These are phyloP conservation scores for Tachina fera DNA, from an alignment of 2,888 invertebrate species.

Conservation along the genomic window DNA sequence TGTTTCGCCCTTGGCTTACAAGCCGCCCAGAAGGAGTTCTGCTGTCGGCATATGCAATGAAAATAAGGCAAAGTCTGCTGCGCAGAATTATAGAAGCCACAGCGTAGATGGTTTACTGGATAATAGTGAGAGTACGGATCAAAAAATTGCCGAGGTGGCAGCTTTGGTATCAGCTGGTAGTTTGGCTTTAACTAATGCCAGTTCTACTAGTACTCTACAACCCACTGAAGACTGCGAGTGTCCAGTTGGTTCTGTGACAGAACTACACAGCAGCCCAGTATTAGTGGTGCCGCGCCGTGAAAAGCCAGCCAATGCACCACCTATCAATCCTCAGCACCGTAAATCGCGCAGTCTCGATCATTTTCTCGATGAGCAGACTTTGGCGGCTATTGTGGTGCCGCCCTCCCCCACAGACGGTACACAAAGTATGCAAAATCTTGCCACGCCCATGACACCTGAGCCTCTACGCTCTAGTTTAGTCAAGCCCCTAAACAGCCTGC, in stretches of 20 bases:
- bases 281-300: slow-evolving; percentile 79
- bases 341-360: slow-evolving; percentile 87
- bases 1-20: slow-evolving; percentile 77
- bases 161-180: slow-evolving; percentile 79
- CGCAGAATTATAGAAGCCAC: slow-evolving; percentile 84
- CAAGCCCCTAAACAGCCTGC: slow-evolving; percentile 36
- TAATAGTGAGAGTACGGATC: slow-evolving; percentile 77
- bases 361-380: slow-evolving; percentile 84
- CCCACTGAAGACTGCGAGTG: slow-evolving; percentile 73
- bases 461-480: slow-evolving; percentile 63
- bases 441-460: slow-evolving; percentile 77
- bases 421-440: slow-evolving; percentile 82
- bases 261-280: slow-evolving; percentile 68
- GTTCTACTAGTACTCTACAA: slow-evolving; percentile 78
- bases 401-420: slow-evolving; percentile 79
- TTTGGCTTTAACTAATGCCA: slow-evolving; percentile 79
- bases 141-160: slow-evolving; percentile 78
- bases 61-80: slow-evolving; percentile 78
- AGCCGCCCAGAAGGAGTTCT: slow-evolving; percentile 79
- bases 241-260: slow-evolving; percentile 64
- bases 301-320: slow-evolving; percentile 75
- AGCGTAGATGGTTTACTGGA: slow-evolving; percentile 87
- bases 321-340: slow-evolving; percentile 80
- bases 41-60: slow-evolving; percentile 80
- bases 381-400: slow-evolving; percentile 78